Evolutionary conservation across 2,113 vertebrate species (phyloP).

Genomic region (Brachionichthys hirsutus): DNA sequence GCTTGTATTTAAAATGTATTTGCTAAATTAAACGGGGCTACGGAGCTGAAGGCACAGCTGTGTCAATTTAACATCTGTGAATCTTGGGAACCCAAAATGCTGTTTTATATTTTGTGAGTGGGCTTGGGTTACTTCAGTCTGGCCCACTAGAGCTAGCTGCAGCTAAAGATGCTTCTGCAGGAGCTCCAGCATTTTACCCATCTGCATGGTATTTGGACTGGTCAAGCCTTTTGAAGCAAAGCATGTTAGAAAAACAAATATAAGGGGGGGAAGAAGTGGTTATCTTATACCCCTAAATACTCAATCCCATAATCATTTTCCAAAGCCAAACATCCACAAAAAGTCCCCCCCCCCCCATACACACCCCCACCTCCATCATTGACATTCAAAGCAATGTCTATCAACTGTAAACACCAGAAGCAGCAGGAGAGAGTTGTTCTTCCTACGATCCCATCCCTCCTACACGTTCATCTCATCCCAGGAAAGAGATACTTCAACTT

Average conservation of each 20-base stretch:
- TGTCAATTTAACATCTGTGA: too few species aligned
- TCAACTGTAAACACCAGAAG: conserved; percentile 44
- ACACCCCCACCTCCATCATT: not conserved
- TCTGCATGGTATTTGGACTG: too few species aligned
- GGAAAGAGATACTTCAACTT: conserved; percentile 15
- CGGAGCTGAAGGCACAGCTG: too few species aligned
- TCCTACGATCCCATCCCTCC: conserved; percentile 27
- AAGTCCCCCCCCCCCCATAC: not conserved
- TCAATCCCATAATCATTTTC: conserved; percentile 1
- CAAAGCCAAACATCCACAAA: not conserved
- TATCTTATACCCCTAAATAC: conserved; percentile 3
- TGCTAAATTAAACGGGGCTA: too few species aligned
- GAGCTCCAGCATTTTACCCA: too few species aligned
- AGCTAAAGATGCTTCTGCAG: too few species aligned
- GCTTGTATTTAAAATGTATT: too few species aligned
- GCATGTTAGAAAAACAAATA: conserved; percentile 26
- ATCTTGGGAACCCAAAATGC: too few species aligned
- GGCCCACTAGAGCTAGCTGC: too few species aligned
- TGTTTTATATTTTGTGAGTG: too few species aligned
- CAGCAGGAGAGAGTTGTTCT: conserved; percentile 27
- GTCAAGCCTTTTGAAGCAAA: not conserved
- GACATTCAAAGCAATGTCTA: conserved; percentile 18
- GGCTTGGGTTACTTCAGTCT: too few species aligned
- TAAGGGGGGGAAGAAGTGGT: not conserved
- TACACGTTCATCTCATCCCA: conserved; percentile 29